Conservation (phyloP, 2,888 invertebrate genomes). For the Machimus atricapillus region DNA sequence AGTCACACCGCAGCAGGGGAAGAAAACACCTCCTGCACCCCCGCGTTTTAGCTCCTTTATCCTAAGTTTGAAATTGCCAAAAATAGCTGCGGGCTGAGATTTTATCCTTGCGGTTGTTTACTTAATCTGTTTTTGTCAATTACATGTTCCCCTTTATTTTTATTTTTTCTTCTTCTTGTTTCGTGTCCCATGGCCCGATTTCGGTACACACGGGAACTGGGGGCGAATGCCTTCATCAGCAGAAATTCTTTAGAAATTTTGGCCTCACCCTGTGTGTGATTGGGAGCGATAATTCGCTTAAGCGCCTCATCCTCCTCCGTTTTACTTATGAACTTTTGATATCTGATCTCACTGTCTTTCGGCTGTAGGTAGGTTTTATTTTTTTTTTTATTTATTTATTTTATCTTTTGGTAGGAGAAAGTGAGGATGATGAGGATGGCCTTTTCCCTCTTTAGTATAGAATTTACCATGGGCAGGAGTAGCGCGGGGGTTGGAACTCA, state of each 20-base stretch:
- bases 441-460: background rate
- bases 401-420: background rate
- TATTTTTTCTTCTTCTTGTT: background rate
- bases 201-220: background rate
- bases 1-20: background rate
- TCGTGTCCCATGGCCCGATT: background rate
- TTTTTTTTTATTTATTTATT: too few species aligned
- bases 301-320: background rate
- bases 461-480: too few species aligned
- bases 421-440: background rate
- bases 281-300: background rate
- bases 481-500: background rate
- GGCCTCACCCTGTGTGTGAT: background rate
- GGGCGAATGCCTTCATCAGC: background rate
- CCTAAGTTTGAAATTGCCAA: background rate
- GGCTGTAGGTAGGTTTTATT: too few species aligned
- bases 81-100: slow-evolving; percentile 5
- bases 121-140: slow-evolving; percentile 39
- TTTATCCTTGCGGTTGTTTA: slow-evolving; percentile 37
- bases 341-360: background rate
- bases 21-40: background rate
- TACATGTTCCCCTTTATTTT: slow-evolving; percentile 27
- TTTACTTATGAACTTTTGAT: background rate
- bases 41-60: background rate
- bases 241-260: background rate